Conservation (phyloP, 2,888 invertebrate genomes). For the Schrankia costaestrigalis region DNA sequence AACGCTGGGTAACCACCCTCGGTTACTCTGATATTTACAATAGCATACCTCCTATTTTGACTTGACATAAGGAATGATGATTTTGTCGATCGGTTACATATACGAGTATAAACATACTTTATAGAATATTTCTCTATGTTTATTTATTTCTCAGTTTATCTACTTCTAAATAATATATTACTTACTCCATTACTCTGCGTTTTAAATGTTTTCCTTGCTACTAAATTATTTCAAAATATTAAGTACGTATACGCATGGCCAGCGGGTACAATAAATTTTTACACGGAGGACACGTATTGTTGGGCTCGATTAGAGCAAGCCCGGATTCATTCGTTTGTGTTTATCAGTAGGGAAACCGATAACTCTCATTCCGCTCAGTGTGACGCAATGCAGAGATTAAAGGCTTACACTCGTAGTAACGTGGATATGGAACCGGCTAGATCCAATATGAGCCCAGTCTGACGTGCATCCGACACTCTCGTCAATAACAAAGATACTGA, state of each 20-base stretch:
- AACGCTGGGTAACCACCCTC: conserved; percentile 41
- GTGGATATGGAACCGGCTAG: conserved; percentile 57
- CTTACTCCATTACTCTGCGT: too few species aligned
- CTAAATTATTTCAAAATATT: too few species aligned
- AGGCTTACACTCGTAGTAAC: conserved; percentile 67
- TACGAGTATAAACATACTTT: too few species aligned
- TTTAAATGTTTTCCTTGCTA: too few species aligned
- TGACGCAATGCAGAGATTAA: conserved; percentile 78
- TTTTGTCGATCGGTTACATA: too few species aligned
- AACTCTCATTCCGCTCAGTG: conserved; percentile 73
- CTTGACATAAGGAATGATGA: too few species aligned
- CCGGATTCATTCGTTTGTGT: conserved; percentile 69
- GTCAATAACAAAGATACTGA: conserved; percentile 48
- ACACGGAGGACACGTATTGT: conserved; percentile 59
- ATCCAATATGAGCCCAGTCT: conserved; percentile 63
- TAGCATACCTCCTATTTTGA: conserved; percentile 19
- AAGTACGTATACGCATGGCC: conserved; percentile 34
- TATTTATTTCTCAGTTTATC: too few species aligned
- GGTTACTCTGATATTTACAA: conserved; percentile 42
- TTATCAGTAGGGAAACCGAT: conserved; percentile 73
- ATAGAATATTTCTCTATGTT: too few species aligned
- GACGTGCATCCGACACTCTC: conserved; percentile 50
- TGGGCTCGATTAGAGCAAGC: conserved; percentile 48
- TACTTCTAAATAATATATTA: too few species aligned
- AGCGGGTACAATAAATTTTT: conserved; percentile 66